Conservation (phyloP, 64 coral and sea anemone species). For the Montipora capricornis region DNA sequence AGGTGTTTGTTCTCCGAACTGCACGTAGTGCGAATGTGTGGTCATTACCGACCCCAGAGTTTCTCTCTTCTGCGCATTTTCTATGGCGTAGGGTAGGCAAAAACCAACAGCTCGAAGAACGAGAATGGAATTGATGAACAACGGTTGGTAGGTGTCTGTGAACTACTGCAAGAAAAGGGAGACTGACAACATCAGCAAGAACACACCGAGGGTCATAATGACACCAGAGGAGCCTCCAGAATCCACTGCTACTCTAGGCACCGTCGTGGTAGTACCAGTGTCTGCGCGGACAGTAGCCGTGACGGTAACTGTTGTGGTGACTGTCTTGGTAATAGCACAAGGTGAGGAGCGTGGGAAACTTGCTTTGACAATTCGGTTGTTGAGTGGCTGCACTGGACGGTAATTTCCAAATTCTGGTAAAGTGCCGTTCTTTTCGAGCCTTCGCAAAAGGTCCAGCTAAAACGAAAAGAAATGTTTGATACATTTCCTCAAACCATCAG, state of each 20-base stretch:
- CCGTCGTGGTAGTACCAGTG: neutral
- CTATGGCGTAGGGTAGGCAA: neutral
- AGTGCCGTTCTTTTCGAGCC: constrained; percentile 25
- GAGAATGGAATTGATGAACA: neutral
- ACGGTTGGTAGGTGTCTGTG: neutral
- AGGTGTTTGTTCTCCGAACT: neutral
- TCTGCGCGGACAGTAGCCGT: neutral
- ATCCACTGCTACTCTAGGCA: neutral
- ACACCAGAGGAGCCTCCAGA: constrained; percentile 6
- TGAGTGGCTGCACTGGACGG: constrained; percentile 69
- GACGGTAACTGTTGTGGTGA: neutral
- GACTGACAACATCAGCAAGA: constrained; percentile 10
- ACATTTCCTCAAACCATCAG: too few relatives aligned
- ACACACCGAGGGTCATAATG: neutral
- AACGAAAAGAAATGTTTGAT: neutral
- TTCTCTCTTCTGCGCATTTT: neutral
- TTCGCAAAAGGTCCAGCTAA: constrained; percentile 66
- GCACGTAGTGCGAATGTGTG: neutral
- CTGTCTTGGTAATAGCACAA: neutral
- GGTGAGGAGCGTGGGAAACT: constrained; percentile 26
- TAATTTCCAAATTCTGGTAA: neutral
- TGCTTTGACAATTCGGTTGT: constrained; percentile 43
- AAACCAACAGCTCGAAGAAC: neutral
- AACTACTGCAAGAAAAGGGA: neutral
- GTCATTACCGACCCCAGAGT: neutral